phyloP scores from a whole-genome alignment of 2,113 vertebrate species.

The Symphodus melops region DNA sequence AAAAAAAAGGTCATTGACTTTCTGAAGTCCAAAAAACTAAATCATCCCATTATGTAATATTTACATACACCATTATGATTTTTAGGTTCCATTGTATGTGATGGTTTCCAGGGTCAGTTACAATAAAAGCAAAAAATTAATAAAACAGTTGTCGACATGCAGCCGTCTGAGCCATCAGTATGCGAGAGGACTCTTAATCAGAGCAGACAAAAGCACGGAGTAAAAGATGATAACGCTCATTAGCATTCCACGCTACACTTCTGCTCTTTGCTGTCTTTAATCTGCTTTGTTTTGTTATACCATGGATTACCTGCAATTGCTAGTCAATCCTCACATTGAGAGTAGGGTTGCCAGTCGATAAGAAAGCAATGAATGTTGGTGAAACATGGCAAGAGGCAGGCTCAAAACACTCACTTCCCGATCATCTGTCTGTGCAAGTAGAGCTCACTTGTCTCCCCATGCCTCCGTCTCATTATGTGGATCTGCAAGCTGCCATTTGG shows the following conservation, averaged over 20 bases:
- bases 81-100: neutral
- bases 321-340: constrained; percentile 14
- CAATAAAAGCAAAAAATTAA: neutral
- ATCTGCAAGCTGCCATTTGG: constrained; percentile 75
- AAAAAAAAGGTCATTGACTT: neutral
- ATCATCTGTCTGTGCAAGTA: constrained; percentile 24
- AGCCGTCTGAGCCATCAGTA: neutral
- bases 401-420: constrained; percentile 45
- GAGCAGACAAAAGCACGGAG: constrained; percentile 4
- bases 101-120: neutral
- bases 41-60: neutral
- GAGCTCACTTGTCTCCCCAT: constrained; percentile 32
- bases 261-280: constrained; percentile 12
- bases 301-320: constrained; percentile 13
- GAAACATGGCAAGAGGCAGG: constrained; percentile 45
- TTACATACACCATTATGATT: neutral
- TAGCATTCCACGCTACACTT: neutral
- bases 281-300: constrained; percentile 36
- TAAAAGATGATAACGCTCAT: constrained; percentile 3
- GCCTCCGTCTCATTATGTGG: constrained; percentile 74
- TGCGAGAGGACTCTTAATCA: constrained; percentile 6
- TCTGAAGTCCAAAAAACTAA: neutral
- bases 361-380: constrained; percentile 16
- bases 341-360: constrained; percentile 33
- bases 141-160: neutral